Evolutionary conservation across 2,797 vertebrate species (phyloP), one percentile per base, ranked within the genome.

Genomic region (Rhodeus uyekii): DNA sequence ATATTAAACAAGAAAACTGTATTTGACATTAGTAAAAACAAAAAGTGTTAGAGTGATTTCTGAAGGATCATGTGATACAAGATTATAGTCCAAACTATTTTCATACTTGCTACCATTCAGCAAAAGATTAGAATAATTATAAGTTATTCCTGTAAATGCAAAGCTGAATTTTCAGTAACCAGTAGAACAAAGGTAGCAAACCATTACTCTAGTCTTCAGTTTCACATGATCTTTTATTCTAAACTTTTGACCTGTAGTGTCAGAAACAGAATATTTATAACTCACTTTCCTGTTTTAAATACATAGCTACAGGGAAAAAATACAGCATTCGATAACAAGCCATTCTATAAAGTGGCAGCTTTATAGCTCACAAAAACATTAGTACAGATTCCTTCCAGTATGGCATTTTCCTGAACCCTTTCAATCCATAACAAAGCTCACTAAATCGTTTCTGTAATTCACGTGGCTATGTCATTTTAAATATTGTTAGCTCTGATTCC

Each of bases 401-500:
- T n/a, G 12, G 1, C 36, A 53, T 27, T 67, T 68, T 24, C 8
- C 27, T 58, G 12, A 58, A 60, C 27, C 38, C 44, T 79, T 79
- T 60, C 1, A 65, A 24, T 48, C 4, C 64, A 64, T 36, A 48
- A 50, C 32, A 36, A 19, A 65, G n/a, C 32, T 50, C 4, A 55
- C 7, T 18, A 63, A 48, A 64, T 64, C 24, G 38, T 88, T 90
- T 85, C 86, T 82, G 86, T 75, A 53, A 83, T 75, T 58, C 63
- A 78, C 13, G 14, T 60, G 87, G 79, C 86, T 91, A 90, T 90
- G 90, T 91, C 89, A 90, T 46, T 69, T 38, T 22, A 74, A 71
- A 60, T 55, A 63, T 80, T 76, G 58, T 61, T 68, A 42, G 32
- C 22, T 68, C 42, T 84, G 42, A 38, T 24, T 69, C 38, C 38